Percentiles rank a stretch among this genome's conserved stretches.
phyloP scores from a whole-genome alignment of 2,797 vertebrate species.

The Acrossocheilus fasciatus region DNA sequence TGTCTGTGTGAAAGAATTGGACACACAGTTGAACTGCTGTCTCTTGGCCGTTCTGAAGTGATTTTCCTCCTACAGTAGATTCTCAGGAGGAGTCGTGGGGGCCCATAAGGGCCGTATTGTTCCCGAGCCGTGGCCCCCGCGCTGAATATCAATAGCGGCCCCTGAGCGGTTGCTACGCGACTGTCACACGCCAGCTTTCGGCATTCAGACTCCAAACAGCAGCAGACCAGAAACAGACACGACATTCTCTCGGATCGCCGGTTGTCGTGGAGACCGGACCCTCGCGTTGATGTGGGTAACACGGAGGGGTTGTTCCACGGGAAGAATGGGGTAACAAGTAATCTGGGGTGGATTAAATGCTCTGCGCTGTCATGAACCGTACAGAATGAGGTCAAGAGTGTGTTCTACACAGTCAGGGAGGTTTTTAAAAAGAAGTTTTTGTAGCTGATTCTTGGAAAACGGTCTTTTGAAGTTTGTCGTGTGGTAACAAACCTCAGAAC shows the following conservation, averaged over 20 bases:
- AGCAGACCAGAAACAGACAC: conserved; percentile 56
- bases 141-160: conserved; percentile 71
- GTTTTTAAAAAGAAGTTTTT: neutral
- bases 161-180: conserved; percentile 83
- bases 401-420: neutral
- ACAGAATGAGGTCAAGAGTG: conserved; percentile 13
- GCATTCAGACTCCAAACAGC: conserved; percentile 62
- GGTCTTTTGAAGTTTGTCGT: neutral
- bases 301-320: neutral
- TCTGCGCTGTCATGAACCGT: neutral
- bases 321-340: conserved; percentile 4
- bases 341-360: conserved; percentile 9
- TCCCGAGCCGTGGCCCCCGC: conserved; percentile 63
- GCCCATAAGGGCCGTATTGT: conserved; percentile 80
- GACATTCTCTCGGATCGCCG: conserved; percentile 49
- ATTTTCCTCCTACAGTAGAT: conserved; percentile 75
- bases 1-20: neutral
- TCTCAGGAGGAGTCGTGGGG: conserved; percentile 62
- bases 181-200: conserved; percentile 63
- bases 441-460: neutral
- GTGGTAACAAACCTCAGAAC: neutral
- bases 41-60: conserved; percentile 58
- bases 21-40: conserved; percentile 9
- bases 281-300: neutral
- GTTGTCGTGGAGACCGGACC: conserved; percentile 78